Conservation (phyloP, 2,113 vertebrate genomes). For the Hippocampus mohnikei region DNA sequence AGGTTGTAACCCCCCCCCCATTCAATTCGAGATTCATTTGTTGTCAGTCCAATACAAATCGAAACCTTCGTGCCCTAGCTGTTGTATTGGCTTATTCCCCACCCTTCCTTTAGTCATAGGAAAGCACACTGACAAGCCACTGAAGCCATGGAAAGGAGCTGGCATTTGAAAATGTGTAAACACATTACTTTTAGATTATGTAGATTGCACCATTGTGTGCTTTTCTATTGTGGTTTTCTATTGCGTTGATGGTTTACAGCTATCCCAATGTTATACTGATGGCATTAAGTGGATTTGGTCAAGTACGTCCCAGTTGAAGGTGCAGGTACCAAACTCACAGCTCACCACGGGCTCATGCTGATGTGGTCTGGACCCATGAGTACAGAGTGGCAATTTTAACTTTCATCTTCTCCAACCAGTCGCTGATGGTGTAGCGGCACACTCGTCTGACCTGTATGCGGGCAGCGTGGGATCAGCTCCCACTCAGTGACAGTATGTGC, state of each 20-base stretch:
- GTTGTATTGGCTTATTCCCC: slow-evolving; percentile 7
- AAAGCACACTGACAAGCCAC: slow-evolving; percentile 12
- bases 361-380: background rate
- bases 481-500: too few species aligned
- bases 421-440: too few species aligned
- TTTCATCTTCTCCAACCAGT: background rate
- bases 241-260: background rate
- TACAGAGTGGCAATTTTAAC: background rate
- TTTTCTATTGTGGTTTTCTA: background rate
- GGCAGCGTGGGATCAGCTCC: too few species aligned
- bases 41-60: too few species aligned
- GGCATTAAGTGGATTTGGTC: background rate
- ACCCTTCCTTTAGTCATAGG: slow-evolving; percentile 4
- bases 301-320: background rate
- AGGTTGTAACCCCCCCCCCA: too few species aligned
- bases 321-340: background rate
- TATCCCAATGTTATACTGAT: background rate
- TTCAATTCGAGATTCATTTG: background rate
- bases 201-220: background rate
- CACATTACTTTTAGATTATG: background rate
- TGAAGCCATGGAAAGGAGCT: background rate
- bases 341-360: too few species aligned
- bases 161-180: background rate
- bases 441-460: too few species aligned
- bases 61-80: slow-evolving; percentile 2